Conservation (phyloP, 2,797 vertebrate species). For the Hemitrygon akajei region DNA sequence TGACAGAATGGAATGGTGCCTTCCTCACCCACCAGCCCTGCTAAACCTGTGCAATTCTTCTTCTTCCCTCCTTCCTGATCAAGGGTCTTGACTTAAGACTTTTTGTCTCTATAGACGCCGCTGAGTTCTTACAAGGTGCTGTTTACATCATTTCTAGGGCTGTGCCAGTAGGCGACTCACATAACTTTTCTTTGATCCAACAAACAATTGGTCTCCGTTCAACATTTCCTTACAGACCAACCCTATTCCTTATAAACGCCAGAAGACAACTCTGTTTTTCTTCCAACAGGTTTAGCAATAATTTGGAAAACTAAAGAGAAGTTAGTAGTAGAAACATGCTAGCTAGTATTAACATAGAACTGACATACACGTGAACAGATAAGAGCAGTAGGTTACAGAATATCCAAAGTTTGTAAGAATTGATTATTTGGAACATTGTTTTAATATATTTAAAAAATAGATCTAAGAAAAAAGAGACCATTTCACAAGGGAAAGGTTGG, state of each 20-base stretch:
- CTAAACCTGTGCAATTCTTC: no score
- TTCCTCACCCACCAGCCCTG: no score
- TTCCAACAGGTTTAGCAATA: background rate
- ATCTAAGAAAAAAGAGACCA: background rate
- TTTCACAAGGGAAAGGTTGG: background rate
- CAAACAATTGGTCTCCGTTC: slow-evolving; percentile 7
- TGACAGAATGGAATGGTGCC: no score
- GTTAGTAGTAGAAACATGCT: background rate
- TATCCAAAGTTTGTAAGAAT: background rate
- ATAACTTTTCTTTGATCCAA: background rate
- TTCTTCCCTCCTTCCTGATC: no score
- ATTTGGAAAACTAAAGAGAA: background rate
- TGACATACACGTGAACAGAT: background rate
- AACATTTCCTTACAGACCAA: background rate
- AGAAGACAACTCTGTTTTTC: background rate
- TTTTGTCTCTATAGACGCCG: no score
- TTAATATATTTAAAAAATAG: background rate
- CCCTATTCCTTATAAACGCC: background rate
- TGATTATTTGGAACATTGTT: background rate
- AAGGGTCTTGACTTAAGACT: no score
- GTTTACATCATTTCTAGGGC: background rate
- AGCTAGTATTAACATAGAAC: background rate
- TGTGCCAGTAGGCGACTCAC: background rate
- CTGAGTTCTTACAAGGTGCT: no score
- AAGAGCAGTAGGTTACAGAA: background rate